Base-by-base conservation (phyloP, 1,140 invertebrate genomes). In the Panagrolaimus sp. region DNA sequence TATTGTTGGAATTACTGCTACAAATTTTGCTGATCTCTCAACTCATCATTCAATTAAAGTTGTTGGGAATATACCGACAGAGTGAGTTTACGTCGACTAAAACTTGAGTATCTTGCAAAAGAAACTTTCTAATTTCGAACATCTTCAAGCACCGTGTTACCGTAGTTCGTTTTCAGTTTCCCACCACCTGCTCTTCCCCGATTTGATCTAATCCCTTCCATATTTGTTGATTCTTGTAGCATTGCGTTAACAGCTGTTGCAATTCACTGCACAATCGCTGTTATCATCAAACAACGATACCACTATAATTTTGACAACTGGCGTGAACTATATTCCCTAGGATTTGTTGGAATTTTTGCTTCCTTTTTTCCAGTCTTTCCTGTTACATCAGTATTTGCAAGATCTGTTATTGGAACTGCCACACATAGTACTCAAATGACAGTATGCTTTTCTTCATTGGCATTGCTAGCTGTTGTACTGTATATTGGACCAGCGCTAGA, bases 341-440 rank as follows among this genome's bases (percentile, higher is more conserved):
- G 79, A 11, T 72, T 82, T 62, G 79, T 81, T 20, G 76, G 78
- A 62, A 67, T 82, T 14, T 67, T 72, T 16, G 83, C 79, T 9
- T 82, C 79, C 1, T 66, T 76, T 11, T 81, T 81, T 57, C 78
- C 79, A n/a, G 80, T 83, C 23, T 81, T 81, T 67, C 80, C 79
- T n/a, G 76, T 81, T 9, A 81, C 79, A 7, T 81, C 79, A 44
- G 83, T 79, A 42, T 81, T 82, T 63, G 78, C 81, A 1, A 46
- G 80, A 38, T 74, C 80, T 57, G 68, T 81, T 13, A 69, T 80
- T 57, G 78, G 78, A 67, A 72, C 69, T 65, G 79, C 78, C 1
- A 74, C 77, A 46, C 72, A 80, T 42, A 78, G 67, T 16, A 82
- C 79, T 11, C 61, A 78, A 71, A 66, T 81, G 67, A 81, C 79